Evolutionary conservation across 2,113 vertebrate genomes (phyloP), one percentile per base, ranked within the genome.

Genomic region (Struthio camelus): DNA sequence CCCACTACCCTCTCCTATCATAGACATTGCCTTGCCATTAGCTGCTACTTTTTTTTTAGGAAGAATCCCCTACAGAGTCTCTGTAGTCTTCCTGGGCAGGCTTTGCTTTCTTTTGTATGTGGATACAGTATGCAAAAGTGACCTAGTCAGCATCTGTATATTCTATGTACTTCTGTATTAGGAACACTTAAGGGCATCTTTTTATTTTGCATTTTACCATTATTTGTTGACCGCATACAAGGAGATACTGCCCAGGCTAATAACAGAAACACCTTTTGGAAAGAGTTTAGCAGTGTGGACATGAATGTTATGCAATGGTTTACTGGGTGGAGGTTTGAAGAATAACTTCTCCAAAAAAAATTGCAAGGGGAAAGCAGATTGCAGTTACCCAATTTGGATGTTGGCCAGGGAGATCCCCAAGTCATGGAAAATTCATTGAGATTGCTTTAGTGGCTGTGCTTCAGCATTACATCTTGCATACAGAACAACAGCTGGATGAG

Each of bases 391-490:
- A 70, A 36, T 67, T 93, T 97, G 93, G 94, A 95, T 82, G 34
- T 81, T 82, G 36, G 93, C 96, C 95, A 95, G 82, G 62, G 94
- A 94, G 93, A 91, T 96, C 90, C 96, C 91, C 50, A 83, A 96
- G 87, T 96, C 93, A 96, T 59, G 71, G 80, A 95, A 95, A 92
- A 89, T 88, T 91, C 96, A 70, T 34, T 83, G 92, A 87, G 92
- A 90, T 91, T 87, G 81, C 81, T 87, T 87, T 84, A 91, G 80
- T 79, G 76, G 81, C 92, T 93, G 58, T 80, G 58, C 89, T 94
- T 97, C 85, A 95, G 77, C 72, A 85, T 94, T 95, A 54, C 40
- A 67, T 82, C 73, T 95, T 75, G 44, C 40, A 80, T 15, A 85
- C 53, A 93, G 67, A 86, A 48, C 56, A 95, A 90, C 89, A 94